Conservation (phyloP, 2,888 invertebrate genomes). For the Habrosyne pyritoides region DNA sequence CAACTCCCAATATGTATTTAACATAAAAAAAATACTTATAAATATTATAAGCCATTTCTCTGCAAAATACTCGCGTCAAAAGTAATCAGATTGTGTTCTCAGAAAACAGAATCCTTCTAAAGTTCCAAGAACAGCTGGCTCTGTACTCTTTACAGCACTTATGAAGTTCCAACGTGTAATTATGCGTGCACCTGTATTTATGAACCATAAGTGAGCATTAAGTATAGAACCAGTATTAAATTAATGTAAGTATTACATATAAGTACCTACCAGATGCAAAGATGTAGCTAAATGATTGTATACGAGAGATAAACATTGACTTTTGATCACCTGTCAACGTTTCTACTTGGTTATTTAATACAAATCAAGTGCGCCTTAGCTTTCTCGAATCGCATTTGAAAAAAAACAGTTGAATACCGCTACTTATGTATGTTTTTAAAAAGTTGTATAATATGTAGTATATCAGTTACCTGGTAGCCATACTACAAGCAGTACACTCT, state of each 20-base stretch:
- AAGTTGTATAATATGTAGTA: no score
- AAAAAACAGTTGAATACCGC: no score
- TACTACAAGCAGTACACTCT: no score
- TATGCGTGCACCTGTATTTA: conserved; percentile 25
- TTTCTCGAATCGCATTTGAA: not conserved
- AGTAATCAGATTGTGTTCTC: conserved; percentile 40
- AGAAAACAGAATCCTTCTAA: conserved; percentile 44
- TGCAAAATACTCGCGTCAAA: conserved; percentile 1
- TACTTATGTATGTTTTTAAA: no score
- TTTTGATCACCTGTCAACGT: conserved; percentile 23
- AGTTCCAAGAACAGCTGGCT: conserved; percentile 40
- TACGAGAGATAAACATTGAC: conserved; percentile 21
- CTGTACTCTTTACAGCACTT: conserved; percentile 47
- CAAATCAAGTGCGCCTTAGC: not conserved
- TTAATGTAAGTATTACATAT: conserved; percentile 3
- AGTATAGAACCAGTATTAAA: conserved; percentile 27
- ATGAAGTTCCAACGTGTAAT: conserved; percentile 27
- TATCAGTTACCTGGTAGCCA: no score
- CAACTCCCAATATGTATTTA: no score
- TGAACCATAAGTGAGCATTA: conserved; percentile 18
- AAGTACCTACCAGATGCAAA: not conserved
- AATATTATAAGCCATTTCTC: no score
- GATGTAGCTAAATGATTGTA: conserved; percentile 36
- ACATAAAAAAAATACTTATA: no score
- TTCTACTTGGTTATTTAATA: not conserved